phyloP scores from a whole-genome alignment of 2,113 vertebrate species.

The Coregonus clupeaformis region DNA sequence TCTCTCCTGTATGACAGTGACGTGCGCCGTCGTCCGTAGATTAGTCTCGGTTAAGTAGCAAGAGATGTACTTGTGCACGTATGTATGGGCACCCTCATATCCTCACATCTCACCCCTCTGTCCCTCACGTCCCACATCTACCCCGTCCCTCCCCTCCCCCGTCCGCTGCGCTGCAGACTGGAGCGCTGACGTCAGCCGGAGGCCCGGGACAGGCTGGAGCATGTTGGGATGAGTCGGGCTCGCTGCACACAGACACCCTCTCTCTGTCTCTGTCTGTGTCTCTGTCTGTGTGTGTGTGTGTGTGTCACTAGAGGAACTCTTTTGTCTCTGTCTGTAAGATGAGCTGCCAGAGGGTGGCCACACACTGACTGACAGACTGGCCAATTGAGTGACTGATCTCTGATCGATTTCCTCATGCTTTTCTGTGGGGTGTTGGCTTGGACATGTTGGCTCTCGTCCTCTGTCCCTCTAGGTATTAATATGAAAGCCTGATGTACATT shows the following conservation, averaged over 20 bases:
- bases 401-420: background rate
- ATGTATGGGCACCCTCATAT: background rate
- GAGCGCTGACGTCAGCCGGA: conserved; percentile 29
- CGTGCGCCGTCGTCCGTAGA: no score
- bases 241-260: conserved; percentile 12
- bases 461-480: no score
- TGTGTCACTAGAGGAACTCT: background rate
- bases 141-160: background rate
- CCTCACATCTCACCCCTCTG: background rate
- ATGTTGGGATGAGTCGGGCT: conserved; percentile 31
- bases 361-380: background rate
- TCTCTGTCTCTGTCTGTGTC: background rate
- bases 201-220: conserved; percentile 18
- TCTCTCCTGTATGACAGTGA: background rate
- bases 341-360: background rate
- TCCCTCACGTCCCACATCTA: background rate
- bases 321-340: background rate
- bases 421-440: conserved; percentile 30
- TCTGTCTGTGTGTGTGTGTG: background rate
- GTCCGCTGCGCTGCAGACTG: conserved; percentile 17
- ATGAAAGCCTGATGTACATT: no score
- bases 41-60: no score
- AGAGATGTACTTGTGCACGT: no score
- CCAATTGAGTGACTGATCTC: background rate
- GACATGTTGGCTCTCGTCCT: conserved; percentile 38